Base-by-base conservation (phyloP, 1,140 invertebrate genomes). In the Neodiprion lecontei region DNA sequence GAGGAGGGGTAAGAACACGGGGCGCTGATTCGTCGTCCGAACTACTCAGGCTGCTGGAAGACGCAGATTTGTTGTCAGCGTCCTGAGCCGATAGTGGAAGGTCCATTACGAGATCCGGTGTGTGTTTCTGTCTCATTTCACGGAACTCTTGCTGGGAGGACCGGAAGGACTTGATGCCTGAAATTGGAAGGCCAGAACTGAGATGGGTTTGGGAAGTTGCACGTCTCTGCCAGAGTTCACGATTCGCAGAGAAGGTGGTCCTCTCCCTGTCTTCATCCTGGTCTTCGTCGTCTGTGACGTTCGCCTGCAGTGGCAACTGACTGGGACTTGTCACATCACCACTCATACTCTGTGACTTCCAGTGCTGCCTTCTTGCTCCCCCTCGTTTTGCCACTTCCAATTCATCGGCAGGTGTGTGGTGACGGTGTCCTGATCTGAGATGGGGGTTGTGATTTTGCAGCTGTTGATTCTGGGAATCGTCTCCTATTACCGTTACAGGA, bases 101-200 rank as follows among this genome's bases (percentile, higher is more conserved):
- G 86, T 96, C 95, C 91, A 96, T 94, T 48, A 97, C 95, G n/a
- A 97, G 88, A 86, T 97, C 96, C 1, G 96, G 96, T 1, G 96
- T 94, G 77, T 94, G 92, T 77, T 93, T 93, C 81, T 89, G 91
- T 70, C 89, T 87, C 86, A 91, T 81, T 74, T 90, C 87, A 77
- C 90, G 81, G 77, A 91, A 85, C 76, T 88, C 86, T 61, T 61
- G 53, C 78, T 88, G 85, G 0, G 85, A 87, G 0, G 79, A 72
- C 1, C 87, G 83, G 49, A 85, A 82, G 0, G 81, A 76, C 21
- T 89, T 87, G 17, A 86, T 75, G n/a, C 84, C 86, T 1, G 78
- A 69, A 3, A 79, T 73, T 14, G 77, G 69, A 14, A 75, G 49
- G 21, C 81, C 79, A 8, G 85, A 79, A 11, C 86, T 86, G 48